phyloP scores from a whole-genome alignment of 2,113 vertebrate genomes.

The Paramisgurnus dabryanus region DNA sequence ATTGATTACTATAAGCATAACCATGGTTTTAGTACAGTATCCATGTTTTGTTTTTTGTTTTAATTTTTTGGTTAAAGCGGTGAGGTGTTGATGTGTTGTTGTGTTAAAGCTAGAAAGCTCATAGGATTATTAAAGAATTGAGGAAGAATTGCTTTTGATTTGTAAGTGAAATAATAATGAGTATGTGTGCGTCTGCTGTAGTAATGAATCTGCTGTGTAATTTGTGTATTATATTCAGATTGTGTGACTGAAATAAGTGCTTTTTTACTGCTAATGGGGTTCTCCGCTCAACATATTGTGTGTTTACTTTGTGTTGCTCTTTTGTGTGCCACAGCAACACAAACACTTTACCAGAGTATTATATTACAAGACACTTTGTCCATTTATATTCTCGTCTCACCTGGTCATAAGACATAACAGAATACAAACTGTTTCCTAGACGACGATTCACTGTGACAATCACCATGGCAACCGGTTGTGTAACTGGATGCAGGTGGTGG shows the following conservation, averaged over 20 bases:
- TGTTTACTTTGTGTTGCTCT: background rate
- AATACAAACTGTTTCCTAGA: conserved; percentile 42
- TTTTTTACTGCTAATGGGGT: background rate
- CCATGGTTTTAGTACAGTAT: no score
- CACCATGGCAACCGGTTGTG: conserved; percentile 39
- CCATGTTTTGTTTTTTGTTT: no score
- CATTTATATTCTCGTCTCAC: conserved; percentile 8
- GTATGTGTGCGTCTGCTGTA: no score
- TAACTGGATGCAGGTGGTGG: conserved; percentile 4
- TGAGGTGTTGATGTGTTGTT: background rate
- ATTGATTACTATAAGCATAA: no score
- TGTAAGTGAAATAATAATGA: background rate
- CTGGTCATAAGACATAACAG: conserved; percentile 41
- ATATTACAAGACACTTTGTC: conserved; percentile 38
- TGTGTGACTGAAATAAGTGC: no score
- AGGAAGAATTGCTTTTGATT: background rate
- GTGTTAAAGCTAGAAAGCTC: no score
- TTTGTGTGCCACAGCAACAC: background rate
- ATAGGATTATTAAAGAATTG: no score
- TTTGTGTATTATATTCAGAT: no score
- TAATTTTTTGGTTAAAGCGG: no score
- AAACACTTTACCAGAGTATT: background rate
- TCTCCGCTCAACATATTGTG: no score
- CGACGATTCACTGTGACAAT: conserved; percentile 47
- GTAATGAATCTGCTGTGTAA: no score